Evolutionary conservation across 2,888 invertebrate species (phyloP).

Genomic region (Acanthopleura granulata): DNA sequence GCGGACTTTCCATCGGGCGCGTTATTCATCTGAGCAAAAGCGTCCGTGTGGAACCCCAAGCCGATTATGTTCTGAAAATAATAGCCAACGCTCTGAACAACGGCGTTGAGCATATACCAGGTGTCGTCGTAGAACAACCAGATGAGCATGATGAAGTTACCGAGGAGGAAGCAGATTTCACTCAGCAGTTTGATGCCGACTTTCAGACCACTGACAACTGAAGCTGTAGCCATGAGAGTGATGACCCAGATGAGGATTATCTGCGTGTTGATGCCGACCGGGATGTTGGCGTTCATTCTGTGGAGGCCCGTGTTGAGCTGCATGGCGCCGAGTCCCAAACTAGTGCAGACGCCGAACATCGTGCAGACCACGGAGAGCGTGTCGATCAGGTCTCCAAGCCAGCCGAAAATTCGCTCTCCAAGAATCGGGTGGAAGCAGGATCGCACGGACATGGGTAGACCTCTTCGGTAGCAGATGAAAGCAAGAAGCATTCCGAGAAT

Average conservation of each 20-base stretch:
- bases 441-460: slow-evolving; percentile 28
- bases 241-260: slow-evolving; percentile 28
- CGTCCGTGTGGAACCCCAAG: slow-evolving; percentile 7
- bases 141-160: slow-evolving; percentile 28
- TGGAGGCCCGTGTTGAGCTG: slow-evolving; percentile 25
- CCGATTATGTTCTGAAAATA: slow-evolving; percentile 25
- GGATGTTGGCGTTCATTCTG: slow-evolving; percentile 21
- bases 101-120: slow-evolving; percentile 28
- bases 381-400: slow-evolving; percentile 28
- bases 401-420: slow-evolving; percentile 25
- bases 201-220: slow-evolving; percentile 29
- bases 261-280: slow-evolving; percentile 12
- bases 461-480: slow-evolving; percentile 30
- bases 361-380: slow-evolving; percentile 24
- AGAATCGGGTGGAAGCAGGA: slow-evolving; percentile 29
- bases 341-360: slow-evolving; percentile 30
- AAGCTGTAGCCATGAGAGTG: slow-evolving; percentile 28
- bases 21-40: background rate
- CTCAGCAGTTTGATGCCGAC: slow-evolving; percentile 26
- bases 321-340: slow-evolving; percentile 27
- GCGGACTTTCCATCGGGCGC: slow-evolving; percentile 21
- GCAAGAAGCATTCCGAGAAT: slow-evolving; percentile 27
- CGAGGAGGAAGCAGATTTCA: slow-evolving; percentile 28
- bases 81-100: slow-evolving; percentile 27
- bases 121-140: slow-evolving; percentile 27